These are phyloP conservation scores for Champsocephalus esox DNA, from an alignment of 2,797 vertebrate species.

Conservation along the genomic window DNA sequence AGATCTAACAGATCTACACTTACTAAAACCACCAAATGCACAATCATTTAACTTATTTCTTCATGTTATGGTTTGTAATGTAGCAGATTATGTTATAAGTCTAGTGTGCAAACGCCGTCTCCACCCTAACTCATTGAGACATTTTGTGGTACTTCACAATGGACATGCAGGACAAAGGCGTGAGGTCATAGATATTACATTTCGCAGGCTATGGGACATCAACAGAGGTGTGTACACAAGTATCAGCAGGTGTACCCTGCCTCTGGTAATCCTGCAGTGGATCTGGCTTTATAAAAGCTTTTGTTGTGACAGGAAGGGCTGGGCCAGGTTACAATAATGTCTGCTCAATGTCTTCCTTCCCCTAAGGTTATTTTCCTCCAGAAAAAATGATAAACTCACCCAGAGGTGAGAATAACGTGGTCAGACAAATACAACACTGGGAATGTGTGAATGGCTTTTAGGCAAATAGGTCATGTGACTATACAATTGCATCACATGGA, in stretches of 20 bases:
- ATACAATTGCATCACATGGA: conserved; percentile 2
- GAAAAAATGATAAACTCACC: conserved; percentile 41
- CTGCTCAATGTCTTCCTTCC: conserved; percentile 33
- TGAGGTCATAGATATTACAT: conserved; percentile 56
- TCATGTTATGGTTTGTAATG: neutral
- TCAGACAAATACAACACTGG: conserved; percentile 27
- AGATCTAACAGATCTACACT: neutral
- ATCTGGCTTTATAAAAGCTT: conserved; percentile 52
- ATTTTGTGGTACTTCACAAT: conserved; percentile 26
- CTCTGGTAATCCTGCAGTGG: conserved; percentile 44
- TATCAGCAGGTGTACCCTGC: conserved; percentile 42
- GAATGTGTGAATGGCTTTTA: conserved; percentile 29
- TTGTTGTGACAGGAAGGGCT: conserved; percentile 63
- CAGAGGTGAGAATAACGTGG: conserved; percentile 15
- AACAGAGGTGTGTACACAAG: conserved; percentile 44
- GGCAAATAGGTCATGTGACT: neutral
- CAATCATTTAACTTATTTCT: neutral
- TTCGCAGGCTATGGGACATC: conserved; percentile 40
- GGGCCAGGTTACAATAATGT: conserved; percentile 39
- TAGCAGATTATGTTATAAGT: conserved; percentile 7
- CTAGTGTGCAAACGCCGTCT: neutral
- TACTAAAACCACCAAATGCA: too few species aligned
- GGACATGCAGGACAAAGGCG: conserved; percentile 39
- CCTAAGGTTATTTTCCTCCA: conserved; percentile 35
- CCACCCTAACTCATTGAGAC: conserved; percentile 10